A percentile compares a stretch with the other conserved stretches of the same genome.
Conservation (phyloP, 2,797 vertebrate genomes). For the Holocentrus rufus region DNA sequence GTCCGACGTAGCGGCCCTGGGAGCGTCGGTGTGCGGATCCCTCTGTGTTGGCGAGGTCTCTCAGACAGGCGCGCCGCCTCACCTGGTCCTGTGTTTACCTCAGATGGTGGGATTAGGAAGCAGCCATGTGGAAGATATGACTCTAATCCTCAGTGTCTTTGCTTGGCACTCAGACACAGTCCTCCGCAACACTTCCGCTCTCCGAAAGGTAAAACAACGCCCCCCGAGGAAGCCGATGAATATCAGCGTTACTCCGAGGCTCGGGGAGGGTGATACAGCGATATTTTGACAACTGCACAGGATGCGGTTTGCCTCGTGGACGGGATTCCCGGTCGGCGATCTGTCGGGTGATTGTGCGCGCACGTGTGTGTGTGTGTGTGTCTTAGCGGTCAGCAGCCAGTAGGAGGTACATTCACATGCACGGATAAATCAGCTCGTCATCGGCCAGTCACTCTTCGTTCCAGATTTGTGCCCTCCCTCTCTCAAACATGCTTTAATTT, state of each 20-base stretch:
- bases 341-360: not conserved
- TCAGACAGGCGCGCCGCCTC: constrained; percentile 75
- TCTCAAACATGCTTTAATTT: not conserved
- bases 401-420: constrained; percentile 1
- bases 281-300: constrained; percentile 37
- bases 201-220: constrained; percentile 57
- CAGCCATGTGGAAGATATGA: constrained; percentile 77
- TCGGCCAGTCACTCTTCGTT: constrained; percentile 5
- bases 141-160: constrained; percentile 74
- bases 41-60: constrained; percentile 65
- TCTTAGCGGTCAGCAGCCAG: constrained; percentile 12
- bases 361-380: constrained; percentile 2
- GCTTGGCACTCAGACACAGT: constrained; percentile 69
- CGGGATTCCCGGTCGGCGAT: constrained; percentile 7
- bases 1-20: constrained; percentile 26
- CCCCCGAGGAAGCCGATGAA: constrained; percentile 62
- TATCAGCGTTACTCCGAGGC: constrained; percentile 54
- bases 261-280: constrained; percentile 27
- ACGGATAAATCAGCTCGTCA: not conserved
- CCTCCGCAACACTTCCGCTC: constrained; percentile 63
- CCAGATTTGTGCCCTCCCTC: constrained; percentile 1
- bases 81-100: constrained; percentile 78
- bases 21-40: constrained; percentile 59
- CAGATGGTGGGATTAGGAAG: constrained; percentile 80
- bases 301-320: constrained; percentile 17